Percentiles rank a stretch among this genome's conserved stretches.
These are phyloP conservation scores for Chiloscyllium plagiosum DNA, from an alignment of 2,113 vertebrate species.

Conservation along the genomic window DNA sequence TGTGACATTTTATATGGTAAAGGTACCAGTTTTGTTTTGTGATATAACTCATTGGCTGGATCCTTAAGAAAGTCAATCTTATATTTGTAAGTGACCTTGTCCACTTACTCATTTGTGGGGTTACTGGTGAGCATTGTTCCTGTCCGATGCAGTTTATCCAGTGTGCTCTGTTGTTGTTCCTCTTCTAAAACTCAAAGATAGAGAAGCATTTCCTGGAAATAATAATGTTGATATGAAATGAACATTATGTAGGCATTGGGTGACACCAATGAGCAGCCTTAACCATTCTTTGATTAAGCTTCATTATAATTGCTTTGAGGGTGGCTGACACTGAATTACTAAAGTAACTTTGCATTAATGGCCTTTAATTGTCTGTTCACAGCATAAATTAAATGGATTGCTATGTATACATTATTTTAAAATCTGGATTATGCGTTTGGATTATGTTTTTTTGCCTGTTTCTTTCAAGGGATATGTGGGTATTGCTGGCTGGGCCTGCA, in stretches of 20 bases:
- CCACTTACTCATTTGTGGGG: too few relatives aligned
- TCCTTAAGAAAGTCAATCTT: neutral
- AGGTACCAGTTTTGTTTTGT: neutral
- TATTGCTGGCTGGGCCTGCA: too few relatives aligned
- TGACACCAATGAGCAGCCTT: neutral
- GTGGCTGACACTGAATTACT: neutral
- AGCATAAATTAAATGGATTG: neutral
- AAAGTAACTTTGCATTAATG: neutral
- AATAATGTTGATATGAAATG: neutral
- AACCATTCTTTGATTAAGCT: neutral
- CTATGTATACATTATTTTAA: neutral
- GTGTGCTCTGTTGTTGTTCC: neutral
- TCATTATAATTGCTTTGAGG: neutral
- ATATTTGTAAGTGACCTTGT: neutral
- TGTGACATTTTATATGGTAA: neutral
- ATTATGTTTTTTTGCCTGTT: too few relatives aligned
- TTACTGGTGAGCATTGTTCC: neutral
- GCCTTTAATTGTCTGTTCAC: neutral
- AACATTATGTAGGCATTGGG: neutral
- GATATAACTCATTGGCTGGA: neutral
- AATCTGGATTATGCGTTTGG: neutral
- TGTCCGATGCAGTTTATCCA: neutral
- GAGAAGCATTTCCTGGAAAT: neutral
- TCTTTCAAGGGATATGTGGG: too few relatives aligned
- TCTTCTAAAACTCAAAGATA: neutral